Evolutionary conservation across 2,113 vertebrate species (phyloP).

Genomic region (Cheilinus undulatus): DNA sequence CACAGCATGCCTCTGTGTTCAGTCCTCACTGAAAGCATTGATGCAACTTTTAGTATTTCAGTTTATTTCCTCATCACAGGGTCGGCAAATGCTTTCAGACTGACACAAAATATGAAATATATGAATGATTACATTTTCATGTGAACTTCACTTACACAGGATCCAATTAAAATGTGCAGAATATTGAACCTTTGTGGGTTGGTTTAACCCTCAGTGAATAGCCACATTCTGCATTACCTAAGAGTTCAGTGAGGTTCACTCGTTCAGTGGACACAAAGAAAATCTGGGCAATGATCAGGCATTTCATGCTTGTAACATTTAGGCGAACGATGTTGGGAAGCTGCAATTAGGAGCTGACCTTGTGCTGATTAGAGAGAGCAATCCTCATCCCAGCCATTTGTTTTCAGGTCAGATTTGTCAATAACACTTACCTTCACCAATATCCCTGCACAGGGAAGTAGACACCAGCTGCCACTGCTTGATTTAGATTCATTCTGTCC

Average conservation of each 20-base stretch:
- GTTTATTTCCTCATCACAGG: slow-evolving; percentile 65
- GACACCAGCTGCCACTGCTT: slow-evolving; percentile 24
- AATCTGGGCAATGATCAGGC: background rate
- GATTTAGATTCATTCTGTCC: slow-evolving; percentile 59
- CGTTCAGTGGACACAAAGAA: background rate
- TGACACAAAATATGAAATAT: slow-evolving; percentile 31
- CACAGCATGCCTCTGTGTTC: slow-evolving; percentile 32
- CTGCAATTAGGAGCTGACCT: slow-evolving; percentile 39
- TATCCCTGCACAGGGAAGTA: slow-evolving; percentile 37
- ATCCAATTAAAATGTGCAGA: slow-evolving; percentile 17
- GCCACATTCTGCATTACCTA: background rate
- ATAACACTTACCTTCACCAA: slow-evolving; percentile 57
- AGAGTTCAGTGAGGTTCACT: background rate
- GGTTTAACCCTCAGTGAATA: background rate
- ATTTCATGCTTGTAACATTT: no score
- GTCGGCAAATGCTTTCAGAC: slow-evolving; percentile 39
- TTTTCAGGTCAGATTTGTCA: slow-evolving; percentile 52
- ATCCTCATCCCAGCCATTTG: slow-evolving; percentile 33
- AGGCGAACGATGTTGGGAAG: slow-evolving; percentile 3
- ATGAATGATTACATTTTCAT: no score
- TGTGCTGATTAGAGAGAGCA: slow-evolving; percentile 40
- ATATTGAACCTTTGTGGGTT: background rate
- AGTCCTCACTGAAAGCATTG: slow-evolving; percentile 46
- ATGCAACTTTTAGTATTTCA: slow-evolving; percentile 65
- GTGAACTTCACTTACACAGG: background rate